Base-by-base conservation (phyloP, 2,113 vertebrate genomes). In the Oryzias javanicus region DNA sequence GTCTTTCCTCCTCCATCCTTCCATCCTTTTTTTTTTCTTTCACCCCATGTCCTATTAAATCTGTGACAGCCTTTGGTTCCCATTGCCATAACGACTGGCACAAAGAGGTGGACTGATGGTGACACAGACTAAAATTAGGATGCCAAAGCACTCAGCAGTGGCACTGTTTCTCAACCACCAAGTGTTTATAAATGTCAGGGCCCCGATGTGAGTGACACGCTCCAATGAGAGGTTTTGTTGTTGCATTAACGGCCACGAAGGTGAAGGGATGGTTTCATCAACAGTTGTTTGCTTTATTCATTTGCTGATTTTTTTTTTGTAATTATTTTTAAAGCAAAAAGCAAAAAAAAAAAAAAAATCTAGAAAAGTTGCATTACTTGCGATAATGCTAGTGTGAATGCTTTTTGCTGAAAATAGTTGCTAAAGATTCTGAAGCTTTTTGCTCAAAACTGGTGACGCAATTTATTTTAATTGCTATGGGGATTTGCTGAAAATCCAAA, bases 81-180 rank as follows among this genome's bases (percentile, higher is more conserved):
- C 58, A 86, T 88, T 68, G 80, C 81, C 82, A 85, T 79, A 85
- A 88, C 81, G 86, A 87, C 80, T 80, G 67, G 72, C 70, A 70
- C 52, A 61, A 25, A 60, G 72, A 84, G 66, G 59, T 72, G 76
- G 68, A 65, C 64, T 56, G 67, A 72, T 64, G 59, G 60, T 79
- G 73, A 80, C 74, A 82, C 56, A 53, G 74, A 82, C 74, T 75
- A 49, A 75, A 86, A 79, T 87, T 87, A 78, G 68, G 80, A 68
- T 81, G 77, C 76, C 85, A 83, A 86, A 86, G 82, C 80, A 76
- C 82, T 80, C 74, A 76, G 63, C 71, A 72, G 70, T 70, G 57
- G 55, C 64, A 69, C 42, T 40, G 54, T 84, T 64, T 67, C 74
- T 78, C 74, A 73, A 52, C 68, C 58, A 58, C 55, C 51, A 35